phyloP scores from a whole-genome alignment of 2,113 vertebrate genomes.

The Carlito syrichta region DNA sequence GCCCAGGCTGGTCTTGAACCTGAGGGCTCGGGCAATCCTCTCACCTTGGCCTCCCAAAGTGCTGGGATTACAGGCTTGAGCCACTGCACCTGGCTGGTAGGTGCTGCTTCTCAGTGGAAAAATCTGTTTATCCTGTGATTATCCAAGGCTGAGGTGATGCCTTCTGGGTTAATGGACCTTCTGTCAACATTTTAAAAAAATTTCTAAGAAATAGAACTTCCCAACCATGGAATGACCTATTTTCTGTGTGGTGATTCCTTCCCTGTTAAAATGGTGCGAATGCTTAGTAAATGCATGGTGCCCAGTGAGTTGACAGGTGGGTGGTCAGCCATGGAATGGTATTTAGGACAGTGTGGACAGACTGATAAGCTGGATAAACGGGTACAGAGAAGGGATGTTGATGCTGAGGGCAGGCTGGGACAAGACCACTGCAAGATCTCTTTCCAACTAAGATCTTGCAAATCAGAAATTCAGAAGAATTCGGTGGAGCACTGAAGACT shows the following conservation, averaged over 20 bases:
- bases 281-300: too few species aligned
- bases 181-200: neutral
- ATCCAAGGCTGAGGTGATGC: neutral
- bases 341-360: neutral
- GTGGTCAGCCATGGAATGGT: neutral
- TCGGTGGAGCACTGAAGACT: neutral
- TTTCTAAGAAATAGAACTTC: neutral
- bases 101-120: neutral
- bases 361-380: too few species aligned
- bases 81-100: too few species aligned
- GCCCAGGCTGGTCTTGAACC: too few species aligned
- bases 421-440: neutral
- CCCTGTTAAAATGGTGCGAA: accelerated
- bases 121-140: neutral
- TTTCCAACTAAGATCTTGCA: neutral
- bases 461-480: neutral
- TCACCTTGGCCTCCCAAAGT: too few species aligned
- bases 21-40: too few species aligned
- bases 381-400: neutral
- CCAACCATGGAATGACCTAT: neutral
- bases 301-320: accelerated
- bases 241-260: neutral
- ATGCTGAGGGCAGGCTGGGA: neutral
- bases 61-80: too few species aligned
- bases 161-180: neutral